Evolutionary conservation across 2,113 vertebrate species (phyloP), one percentile per base, ranked within the genome.

Genomic region (Pithys albifrons): DNA sequence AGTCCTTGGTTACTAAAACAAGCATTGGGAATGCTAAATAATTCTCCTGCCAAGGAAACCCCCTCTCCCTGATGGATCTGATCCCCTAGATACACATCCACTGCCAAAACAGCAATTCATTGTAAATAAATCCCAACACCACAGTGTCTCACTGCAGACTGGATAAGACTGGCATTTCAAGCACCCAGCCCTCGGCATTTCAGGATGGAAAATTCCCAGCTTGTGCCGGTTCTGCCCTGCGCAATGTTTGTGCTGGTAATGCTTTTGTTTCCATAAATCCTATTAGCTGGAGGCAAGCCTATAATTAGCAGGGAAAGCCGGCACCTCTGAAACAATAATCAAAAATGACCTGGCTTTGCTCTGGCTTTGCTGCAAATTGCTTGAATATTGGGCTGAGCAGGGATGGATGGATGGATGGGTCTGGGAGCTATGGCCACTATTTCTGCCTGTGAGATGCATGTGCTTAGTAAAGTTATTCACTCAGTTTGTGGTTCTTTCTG

Each of bases 121-220:
- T 10, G 41, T 33, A 64, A 74, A 93, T 5, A 57, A 70, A 55
- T 14, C 55, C 27, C 29, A 2, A 16, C 14, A 9, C 8, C 52
- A 37, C 39, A 13, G 35, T 7, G 0, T 31, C 74, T 82, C 71
- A n/a, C 78, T 79, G 39, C 22, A 2, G 43, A 14, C 28, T 10
- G 85, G 54, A 15, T 28, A 35, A 64, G 65, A 17, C 37, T 52
- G 85, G 91, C 58, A 5, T 69, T 52, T 87, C 45, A 67, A 59
- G 45, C 39, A 29, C 52, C 51, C 46, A 39, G 69, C 46, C 65
- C 39, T 52, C 0, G 3, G 83, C 87, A 9, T 65, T 79, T 88
- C 5, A 3, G 78, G 62, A 41, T 96, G 95, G 95, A 96, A 95
- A 95, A 95, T 95, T 91, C 91, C 94, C 95, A 75, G 83, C 82